A percentile compares a stretch with the other conserved stretches of the same genome.
These are phyloP conservation scores for Aurelia aurita complex sp. Pacific DNA, from an alignment of 30 jellyfish, hydroid and myxozoan species.

Conservation along the genomic window DNA sequence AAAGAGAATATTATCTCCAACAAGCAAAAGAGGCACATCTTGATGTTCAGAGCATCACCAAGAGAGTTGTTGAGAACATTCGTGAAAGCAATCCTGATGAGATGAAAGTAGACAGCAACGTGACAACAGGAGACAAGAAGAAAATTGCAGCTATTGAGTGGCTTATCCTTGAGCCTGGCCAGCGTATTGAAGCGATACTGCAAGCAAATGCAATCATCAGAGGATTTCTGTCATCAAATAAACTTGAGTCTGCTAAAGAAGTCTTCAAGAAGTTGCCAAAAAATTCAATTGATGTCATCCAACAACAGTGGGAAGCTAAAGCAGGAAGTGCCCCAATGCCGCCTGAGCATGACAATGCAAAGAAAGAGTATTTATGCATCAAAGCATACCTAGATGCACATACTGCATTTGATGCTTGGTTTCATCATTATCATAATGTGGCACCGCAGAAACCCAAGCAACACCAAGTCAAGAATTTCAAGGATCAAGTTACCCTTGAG, in stretches of 20 bases:
- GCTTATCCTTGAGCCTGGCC: conserved; percentile 87
- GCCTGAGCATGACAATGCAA: conserved; percentile 80
- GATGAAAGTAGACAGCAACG: conserved; percentile 3
- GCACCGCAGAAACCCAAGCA: conserved; percentile 86
- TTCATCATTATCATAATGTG: conserved; percentile 75
- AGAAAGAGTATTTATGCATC: conserved; percentile 84
- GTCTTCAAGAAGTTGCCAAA: conserved; percentile 82
- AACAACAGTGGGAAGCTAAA: conserved; percentile 81
- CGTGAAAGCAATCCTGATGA: conserved; percentile 67
- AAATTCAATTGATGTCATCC: conserved; percentile 80
- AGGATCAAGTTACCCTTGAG: conserved; percentile 83
- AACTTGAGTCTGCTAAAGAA: conserved; percentile 67
- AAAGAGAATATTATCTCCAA: conserved; percentile 59
- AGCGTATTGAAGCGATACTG: conserved; percentile 85
- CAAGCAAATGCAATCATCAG: conserved; percentile 93
- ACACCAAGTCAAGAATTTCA: conserved; percentile 53
- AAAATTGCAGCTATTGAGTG: conserved; percentile 82
- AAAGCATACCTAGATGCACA: conserved; percentile 94
- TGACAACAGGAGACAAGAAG: conserved; percentile 59
- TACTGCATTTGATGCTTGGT: conserved; percentile 90
- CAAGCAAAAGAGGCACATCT: conserved; percentile 74
- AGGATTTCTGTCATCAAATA: conserved; percentile 69
- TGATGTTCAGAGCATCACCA: conserved; percentile 72
- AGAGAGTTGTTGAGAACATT: conserved; percentile 82
- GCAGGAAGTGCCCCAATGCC: conserved; percentile 86